Conservation (phyloP, 2,113 vertebrate species). For the Circaetus cinerascens region DNA sequence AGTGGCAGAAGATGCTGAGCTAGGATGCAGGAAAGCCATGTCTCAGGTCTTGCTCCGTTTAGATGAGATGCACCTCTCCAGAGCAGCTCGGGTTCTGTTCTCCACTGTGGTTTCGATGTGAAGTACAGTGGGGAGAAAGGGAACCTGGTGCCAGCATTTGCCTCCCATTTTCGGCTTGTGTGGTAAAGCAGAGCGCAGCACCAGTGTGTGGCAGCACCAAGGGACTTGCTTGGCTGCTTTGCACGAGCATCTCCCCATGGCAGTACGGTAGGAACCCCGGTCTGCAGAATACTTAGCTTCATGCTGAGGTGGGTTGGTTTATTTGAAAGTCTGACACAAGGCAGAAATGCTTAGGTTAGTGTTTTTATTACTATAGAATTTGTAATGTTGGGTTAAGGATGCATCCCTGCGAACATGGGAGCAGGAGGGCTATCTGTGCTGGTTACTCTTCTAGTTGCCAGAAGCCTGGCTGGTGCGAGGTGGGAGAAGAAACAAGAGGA, state of each 20-base stretch:
- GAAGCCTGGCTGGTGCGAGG: neutral
- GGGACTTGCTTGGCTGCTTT: neutral
- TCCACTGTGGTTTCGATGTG: neutral
- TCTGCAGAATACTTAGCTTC: neutral
- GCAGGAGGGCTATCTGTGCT: neutral
- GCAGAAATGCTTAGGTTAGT: neutral
- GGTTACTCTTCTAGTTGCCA: neutral
- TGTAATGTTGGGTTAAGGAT: neutral
- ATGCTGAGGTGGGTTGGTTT: neutral
- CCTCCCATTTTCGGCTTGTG: neutral
- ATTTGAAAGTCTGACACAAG: neutral
- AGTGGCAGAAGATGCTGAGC: neutral
- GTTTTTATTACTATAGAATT: neutral
- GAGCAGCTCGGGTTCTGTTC: neutral
- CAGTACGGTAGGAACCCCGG: neutral
- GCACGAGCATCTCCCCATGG: neutral
- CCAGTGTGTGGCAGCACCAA: accelerated
- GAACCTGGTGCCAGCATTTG: neutral
- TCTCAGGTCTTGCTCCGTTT: neutral
- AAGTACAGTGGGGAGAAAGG: neutral
- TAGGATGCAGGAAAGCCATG: neutral
- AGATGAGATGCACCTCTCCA: neutral
- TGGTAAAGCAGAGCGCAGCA: neutral
- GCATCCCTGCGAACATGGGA: neutral
- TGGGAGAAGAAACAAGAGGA: neutral